phyloP scores from a whole-genome alignment of 2,888 invertebrate genomes.

The Diaprepes abbreviatus region DNA sequence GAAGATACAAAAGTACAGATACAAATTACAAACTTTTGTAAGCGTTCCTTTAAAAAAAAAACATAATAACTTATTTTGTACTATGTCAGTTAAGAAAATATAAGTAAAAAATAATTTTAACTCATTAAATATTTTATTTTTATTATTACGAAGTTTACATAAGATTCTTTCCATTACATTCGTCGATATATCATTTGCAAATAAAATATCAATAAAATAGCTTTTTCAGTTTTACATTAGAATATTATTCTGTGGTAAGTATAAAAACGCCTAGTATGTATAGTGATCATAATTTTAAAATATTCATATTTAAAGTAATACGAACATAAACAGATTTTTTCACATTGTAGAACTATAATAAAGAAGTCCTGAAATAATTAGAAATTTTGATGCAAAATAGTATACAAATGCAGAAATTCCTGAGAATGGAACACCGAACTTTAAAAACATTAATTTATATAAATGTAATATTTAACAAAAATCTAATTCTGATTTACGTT shows the following conservation, averaged over 20 bases:
- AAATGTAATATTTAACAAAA: not conserved
- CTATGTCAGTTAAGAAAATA: no score
- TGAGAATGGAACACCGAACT: not conserved
- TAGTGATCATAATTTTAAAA: not conserved
- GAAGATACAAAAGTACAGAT: no score
- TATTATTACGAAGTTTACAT: no score
- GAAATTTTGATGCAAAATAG: not conserved
- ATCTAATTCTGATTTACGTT: not conserved
- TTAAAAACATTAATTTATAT: not conserved
- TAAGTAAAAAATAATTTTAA: no score
- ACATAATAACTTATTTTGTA: no score
- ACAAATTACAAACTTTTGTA: no score
- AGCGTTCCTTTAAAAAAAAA: no score
- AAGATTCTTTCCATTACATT: not conserved
- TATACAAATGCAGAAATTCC: not conserved
- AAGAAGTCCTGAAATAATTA: not conserved
- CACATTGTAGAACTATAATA: constrained; percentile 2
- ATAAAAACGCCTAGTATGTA: not conserved
- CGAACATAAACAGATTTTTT: not conserved
- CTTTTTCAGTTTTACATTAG: not conserved
- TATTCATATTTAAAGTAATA: no score
- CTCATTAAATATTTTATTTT: no score
- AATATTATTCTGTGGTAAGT: not conserved
- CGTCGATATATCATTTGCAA: not conserved
- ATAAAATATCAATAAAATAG: not conserved